phyloP scores from a whole-genome alignment of 2,888 invertebrate species.

The Hyles lineata region DNA sequence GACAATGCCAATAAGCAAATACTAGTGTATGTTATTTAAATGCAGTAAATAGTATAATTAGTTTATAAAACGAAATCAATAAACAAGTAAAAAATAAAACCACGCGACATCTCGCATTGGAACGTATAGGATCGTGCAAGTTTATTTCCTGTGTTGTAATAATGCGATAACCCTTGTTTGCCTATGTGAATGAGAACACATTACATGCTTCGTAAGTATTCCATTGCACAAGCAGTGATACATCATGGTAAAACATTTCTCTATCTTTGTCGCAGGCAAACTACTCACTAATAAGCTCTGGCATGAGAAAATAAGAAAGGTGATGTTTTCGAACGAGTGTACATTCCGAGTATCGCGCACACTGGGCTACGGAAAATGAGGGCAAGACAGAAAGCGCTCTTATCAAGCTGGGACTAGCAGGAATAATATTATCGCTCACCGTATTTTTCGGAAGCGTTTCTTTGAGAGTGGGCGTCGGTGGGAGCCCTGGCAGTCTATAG shows the following conservation, averaged over 20 bases:
- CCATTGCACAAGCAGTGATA: slow-evolving; percentile 15
- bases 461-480: slow-evolving; percentile 92
- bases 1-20: not conserved
- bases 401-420: not conserved
- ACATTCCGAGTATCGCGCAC: no score
- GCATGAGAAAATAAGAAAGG: no score
- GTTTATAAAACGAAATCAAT: not conserved
- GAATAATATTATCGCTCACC: slow-evolving; percentile 75
- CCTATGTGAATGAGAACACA: slow-evolving; percentile 43
- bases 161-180: slow-evolving; percentile 52
- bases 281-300: no score
- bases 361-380: not conserved
- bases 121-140: slow-evolving; percentile 38
- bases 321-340: no score
- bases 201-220: slow-evolving; percentile 40
- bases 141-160: slow-evolving; percentile 51
- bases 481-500: slow-evolving; percentile 92
- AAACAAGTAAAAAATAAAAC: slow-evolving; percentile 1
- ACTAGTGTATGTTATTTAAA: slow-evolving; percentile 12
- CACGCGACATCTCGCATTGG: slow-evolving; percentile 2
- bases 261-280: not conserved
- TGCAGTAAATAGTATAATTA: not conserved
- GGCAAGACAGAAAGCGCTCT: not conserved
- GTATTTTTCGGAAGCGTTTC: slow-evolving; percentile 93
- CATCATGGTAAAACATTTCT: slow-evolving; percentile 15